Evolutionary conservation across 1,140 invertebrate species (phyloP).

Genomic region (Drosophila equinoxialis): DNA sequence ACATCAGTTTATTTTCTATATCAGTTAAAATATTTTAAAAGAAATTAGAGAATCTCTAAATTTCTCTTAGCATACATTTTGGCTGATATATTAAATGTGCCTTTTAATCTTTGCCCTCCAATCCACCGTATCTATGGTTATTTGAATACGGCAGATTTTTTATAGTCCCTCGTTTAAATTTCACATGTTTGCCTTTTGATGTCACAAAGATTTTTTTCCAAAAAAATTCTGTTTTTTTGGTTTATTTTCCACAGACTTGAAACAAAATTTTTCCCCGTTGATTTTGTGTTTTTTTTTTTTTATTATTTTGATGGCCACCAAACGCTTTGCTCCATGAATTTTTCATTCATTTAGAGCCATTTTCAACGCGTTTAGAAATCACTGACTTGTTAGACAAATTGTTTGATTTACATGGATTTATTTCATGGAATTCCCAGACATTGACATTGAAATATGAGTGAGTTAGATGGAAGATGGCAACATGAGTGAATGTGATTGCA

Average conservation of each 20-base stretch:
- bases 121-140: no score
- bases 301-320: slow-evolving; percentile 61
- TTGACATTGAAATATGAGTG: slow-evolving; percentile 48
- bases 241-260: background rate
- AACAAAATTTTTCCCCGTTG: slow-evolving; percentile 2
- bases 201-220: background rate
- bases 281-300: slow-evolving; percentile 29
- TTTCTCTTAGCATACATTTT: slow-evolving; percentile 19
- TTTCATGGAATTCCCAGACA: slow-evolving; percentile 10
- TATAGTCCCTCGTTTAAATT: slow-evolving; percentile 27
- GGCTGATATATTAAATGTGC: background rate
- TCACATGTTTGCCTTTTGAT: slow-evolving; percentile 66
- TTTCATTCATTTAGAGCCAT: slow-evolving; percentile 73
- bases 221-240: slow-evolving; percentile 4
- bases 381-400: slow-evolving; percentile 71
- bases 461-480: background rate
- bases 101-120: no score
- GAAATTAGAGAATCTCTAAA: slow-evolving; percentile 12
- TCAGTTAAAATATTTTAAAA: background rate
- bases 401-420: slow-evolving; percentile 35
- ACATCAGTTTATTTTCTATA: no score
- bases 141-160: background rate
- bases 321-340: slow-evolving; percentile 71
- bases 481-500: no score
- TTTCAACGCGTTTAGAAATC: slow-evolving; percentile 73